Base-by-base conservation (phyloP, 2,113 vertebrate genomes). In the Neodon shergylaensis region DNA sequence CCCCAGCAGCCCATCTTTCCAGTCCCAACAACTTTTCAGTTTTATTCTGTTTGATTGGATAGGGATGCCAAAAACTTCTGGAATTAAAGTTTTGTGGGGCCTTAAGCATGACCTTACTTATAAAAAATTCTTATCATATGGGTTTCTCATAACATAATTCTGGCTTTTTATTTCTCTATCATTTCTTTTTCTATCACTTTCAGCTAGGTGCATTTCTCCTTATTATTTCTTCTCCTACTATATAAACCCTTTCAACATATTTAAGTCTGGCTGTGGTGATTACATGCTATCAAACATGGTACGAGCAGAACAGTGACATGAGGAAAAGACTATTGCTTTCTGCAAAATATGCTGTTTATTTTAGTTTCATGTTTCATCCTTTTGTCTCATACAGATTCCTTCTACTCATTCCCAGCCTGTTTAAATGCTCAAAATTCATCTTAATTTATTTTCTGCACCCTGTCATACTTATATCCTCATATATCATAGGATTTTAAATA, bases 381-480 rank as follows among this genome's bases (percentile, higher is more conserved):
- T 91, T 78, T 83, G 3, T 73, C 85, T 54, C 36, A 58, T 21
- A 68, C 3, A 95, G 0, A 78, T 91, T 73, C 31, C 22, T 88
- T 94, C 33, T 33, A 68, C 17, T 42, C 3, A 68, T 95, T 81
- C 74, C 14, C 4, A 73, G 1, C 1, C 68, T 88, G 33, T 3
- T 79, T 70, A 14, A 10, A 74, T 39, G 6, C 12, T 19, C 13
- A 76, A 10, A 81, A 94, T 81, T 47, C 19, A 76, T 49, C 8
- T 92, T 66, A 61, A 42, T 31, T 61, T 49, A 47, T 58, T 61
- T 1, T 72, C 21, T 82, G 6, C 2, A n/a, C 54, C 26, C 19
- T 5, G 8, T 2, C 81, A 31, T 0, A 39, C 42, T 0, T 28
- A 28, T 5, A 0, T 54, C 17, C 5, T 22, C 0, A 63, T 58